Evolutionary conservation across 1,140 invertebrate genomes (phyloP), one percentile per base, ranked within the genome.

Genomic region (Mylabris phalerata): DNA sequence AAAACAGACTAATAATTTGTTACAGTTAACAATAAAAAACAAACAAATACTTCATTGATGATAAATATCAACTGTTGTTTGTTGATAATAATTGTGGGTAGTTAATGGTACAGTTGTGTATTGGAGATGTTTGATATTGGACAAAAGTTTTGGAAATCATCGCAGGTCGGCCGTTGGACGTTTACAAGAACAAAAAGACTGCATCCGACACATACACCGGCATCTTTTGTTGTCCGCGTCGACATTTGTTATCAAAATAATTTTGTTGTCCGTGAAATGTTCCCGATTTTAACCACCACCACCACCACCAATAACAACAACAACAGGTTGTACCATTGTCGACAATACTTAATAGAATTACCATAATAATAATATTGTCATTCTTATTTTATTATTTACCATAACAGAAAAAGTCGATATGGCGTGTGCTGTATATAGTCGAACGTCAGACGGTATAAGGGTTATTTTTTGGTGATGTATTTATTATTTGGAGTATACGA

Each of bases 341-440:
- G 57, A 61, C 65, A 66, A 66, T 66, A 63, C 63, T 69, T 71
- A 71, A 71, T 71, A 68, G 67, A 68, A 71, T 71, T 71, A 71
- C 68, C 69, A 71, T 71, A 71, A 71, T 70, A 71, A 71, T 70
- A 71, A 71, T 71, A 71, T 71, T 71, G 68, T 70, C 69, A 69
- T 71, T 71, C 69, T 71, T 70, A 61, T 59, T 19, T 19, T 19
- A 19, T 19, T 19, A 68, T 69, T 67, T 71, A 68, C 66, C 64
- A 65, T 71, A 68, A 69, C 62, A 67, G 69, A 65, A 66, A 67
- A 67, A 69, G 63, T 45, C 57, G 58, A 42, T 42, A 42, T 50
- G 60, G 61, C 43, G 38, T 52, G 49, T 50, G 49, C 62, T 56
- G 48, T 61, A 62, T 56, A 19, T 19, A 19, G 19, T 19, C 19